Evolutionary conservation across 23 tunicate genomes (phyloP), one percentile per base, ranked within the genome.

Genomic region (Corella eumyota): DNA sequence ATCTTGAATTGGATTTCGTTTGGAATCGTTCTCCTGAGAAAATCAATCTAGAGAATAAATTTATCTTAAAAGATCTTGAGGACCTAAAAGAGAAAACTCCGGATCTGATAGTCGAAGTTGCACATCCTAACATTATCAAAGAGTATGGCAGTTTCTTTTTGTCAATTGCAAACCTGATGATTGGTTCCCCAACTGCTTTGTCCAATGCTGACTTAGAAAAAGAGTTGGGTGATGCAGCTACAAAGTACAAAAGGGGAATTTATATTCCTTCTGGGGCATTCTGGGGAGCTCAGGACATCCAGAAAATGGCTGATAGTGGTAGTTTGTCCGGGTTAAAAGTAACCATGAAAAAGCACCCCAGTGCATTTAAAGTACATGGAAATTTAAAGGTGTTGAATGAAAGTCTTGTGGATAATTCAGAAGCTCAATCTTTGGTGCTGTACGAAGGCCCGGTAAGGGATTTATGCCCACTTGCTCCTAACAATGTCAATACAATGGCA

Each of bases 401-500:
- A 0, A 29, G 36, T 38, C 58, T 68, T 17, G 5, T 61, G 23
- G n/a, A n/a, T 23, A 61, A 54, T 21, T 21, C 33, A n/a, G 47
- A 52, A 23, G 38, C 25, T 0, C 60, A 71, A 11, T 30, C 73
- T 46, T 66, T 79, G 25, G 71, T 62, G 21, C 40, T 82, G 30
- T 73, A 37, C 55, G 66, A 73, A 36, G 92, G 80, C 15, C 77
- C 97, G 0, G 97, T 90, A 1, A 23, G 90, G 5, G 73, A 79
- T 3, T 64, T 90, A 3, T 90, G 97, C 50, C 73, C 83, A 2
- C 64, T 90, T 6, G 97, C 97, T 6, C 97, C 97, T 6, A 75
- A 74, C 34, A 90, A 90, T 35, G 97, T 90, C 19, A 90, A 90
- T 65, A 90, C 97, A 37, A 90, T 90, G 97, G 95, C 94, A 19